Percentiles rank a stretch among this genome's conserved stretches.
phyloP scores from a whole-genome alignment of 2,113 vertebrate species.

The Myrmophylax atrothorax region DNA sequence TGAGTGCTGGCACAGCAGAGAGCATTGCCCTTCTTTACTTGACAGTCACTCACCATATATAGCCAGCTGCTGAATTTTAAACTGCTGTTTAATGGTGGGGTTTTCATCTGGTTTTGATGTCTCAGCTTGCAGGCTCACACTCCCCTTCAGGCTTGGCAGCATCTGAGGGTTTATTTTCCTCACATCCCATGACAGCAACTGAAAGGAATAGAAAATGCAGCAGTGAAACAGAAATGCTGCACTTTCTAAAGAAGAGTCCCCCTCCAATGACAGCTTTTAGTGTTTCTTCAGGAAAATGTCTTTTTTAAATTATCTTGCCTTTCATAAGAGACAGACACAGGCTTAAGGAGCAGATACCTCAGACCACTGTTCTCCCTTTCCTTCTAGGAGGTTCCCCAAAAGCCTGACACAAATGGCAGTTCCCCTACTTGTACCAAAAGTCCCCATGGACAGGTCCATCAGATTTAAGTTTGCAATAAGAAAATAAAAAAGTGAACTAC shows the following conservation, averaged over 20 bases:
- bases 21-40: neutral
- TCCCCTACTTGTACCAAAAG: neutral
- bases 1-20: neutral
- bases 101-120: conserved; percentile 97
- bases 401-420: neutral
- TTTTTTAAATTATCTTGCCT: neutral
- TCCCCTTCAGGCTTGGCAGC: conserved; percentile 93
- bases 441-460: neutral
- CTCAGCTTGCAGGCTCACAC: conserved; percentile 91
- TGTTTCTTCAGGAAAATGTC: neutral
- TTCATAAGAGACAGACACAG: neutral
- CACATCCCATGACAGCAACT: conserved; percentile 94
- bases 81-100: conserved; percentile 95
- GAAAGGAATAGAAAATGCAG: conserved; percentile 11
- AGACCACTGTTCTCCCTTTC: neutral
- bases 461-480: neutral
- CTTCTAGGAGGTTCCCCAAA: neutral
- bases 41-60: conserved; percentile 86
- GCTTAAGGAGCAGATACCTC: neutral
- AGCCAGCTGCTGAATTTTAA: conserved; percentile 98
- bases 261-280: neutral
- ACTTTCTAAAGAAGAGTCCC: neutral
- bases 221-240: neutral
- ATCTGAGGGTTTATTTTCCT: conserved; percentile 99
- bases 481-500: neutral